Conservation (phyloP, 2,113 vertebrate species). For the Scortum barcoo region DNA sequence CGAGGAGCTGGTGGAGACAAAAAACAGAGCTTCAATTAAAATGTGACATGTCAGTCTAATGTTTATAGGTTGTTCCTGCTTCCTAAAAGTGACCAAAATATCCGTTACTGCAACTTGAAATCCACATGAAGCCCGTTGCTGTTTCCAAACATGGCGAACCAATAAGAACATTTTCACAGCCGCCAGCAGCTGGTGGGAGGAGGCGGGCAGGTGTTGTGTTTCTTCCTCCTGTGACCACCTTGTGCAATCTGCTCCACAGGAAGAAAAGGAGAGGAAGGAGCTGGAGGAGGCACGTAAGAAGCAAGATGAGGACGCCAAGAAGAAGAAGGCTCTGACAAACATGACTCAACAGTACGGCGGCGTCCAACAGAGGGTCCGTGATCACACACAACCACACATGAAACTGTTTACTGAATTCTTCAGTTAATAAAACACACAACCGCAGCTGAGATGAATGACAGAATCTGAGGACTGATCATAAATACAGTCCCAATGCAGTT, state of each 20-base stretch:
- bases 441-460: background rate
- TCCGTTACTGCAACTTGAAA: no score
- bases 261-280: constrained; percentile 85
- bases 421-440: background rate
- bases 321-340: constrained; percentile 86
- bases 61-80: no score
- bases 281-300: constrained; percentile 81
- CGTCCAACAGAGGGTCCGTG: constrained; percentile 82
- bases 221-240: background rate
- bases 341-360: constrained; percentile 82
- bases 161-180: background rate
- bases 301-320: constrained; percentile 82
- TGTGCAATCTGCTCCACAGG: constrained; percentile 65
- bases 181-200: background rate
- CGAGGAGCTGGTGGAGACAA: background rate
- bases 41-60: no score
- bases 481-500: background rate
- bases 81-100: no score
- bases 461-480: background rate
- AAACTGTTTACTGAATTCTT: background rate
- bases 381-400: background rate
- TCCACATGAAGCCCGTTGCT: no score
- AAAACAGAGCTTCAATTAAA: background rate
- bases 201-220: background rate
- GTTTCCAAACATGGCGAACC: no score